Base-by-base conservation (phyloP, 1,140 invertebrate genomes). In the Magallana angulata region DNA sequence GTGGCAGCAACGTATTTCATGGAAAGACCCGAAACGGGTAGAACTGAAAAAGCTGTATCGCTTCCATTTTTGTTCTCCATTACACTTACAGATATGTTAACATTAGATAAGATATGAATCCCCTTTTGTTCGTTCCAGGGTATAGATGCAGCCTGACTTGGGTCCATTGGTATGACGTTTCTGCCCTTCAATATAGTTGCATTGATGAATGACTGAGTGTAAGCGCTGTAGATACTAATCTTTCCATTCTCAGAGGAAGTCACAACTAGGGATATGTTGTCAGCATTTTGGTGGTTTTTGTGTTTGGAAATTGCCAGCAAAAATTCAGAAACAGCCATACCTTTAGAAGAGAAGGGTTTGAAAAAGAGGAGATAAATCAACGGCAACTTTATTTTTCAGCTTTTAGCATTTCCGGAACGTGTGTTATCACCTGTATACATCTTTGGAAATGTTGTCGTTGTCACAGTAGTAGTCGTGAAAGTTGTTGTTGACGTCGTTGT, bases 171-270 rank as follows among this genome's bases (percentile, higher is more conserved):
- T 5, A 82, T 82, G 16, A 2, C 16, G 48, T 82, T 82, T 57
- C 81, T 82, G 9, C 81, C 81, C 57, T 82, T 82, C 9, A 18
- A 57, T 18, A 82, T 12, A 16, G 81, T 57, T 5, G 11, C 57
- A 58, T 82, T 82, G 7, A 82, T 57, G n/a, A 57, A 82, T 4
- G 81, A 82, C 18, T 82, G 18, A n/a, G 81, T 82, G 16, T 82
- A 9, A 57, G 36, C 14, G 2, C 9, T 18, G n/a, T 57, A 82
- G 57, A 82, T 57, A 82, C 81, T 82, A 2, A 82, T 82, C 16
- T n/a, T 82, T 58, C 81, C 81, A n/a, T 82, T 58, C 12, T 57
- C 18, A n/a, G 48, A n/a, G 48, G 81, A 82, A 8, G 81, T 82
- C 14, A 82, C 16, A 18, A 82, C 48, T 18, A 82, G 11, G 48